Evolutionary conservation across 1,140 invertebrate genomes (phyloP).

Genomic region (Monochamus saltuarius): DNA sequence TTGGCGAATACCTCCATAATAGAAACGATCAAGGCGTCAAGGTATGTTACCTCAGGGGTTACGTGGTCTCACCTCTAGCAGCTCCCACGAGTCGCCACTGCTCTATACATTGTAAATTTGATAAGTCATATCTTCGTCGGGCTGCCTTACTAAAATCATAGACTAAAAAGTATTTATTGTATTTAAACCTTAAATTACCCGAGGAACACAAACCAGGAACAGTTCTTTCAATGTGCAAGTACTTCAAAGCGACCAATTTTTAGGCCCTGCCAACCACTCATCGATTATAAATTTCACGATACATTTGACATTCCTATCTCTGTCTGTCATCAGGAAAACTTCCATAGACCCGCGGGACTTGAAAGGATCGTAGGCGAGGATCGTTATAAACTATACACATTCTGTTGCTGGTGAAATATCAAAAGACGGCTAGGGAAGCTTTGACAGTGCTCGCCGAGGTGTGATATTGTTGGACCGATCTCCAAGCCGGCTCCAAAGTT

Average conservation of each 20-base stretch:
- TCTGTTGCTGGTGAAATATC: slow-evolving; percentile 34
- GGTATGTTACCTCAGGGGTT: too few species aligned
- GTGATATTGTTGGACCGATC: slow-evolving; percentile 41
- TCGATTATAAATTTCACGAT: slow-evolving; percentile 37
- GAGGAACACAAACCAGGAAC: slow-evolving; percentile 6
- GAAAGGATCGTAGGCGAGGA: neutral
- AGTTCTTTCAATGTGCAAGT: slow-evolving; percentile 25
- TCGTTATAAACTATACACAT: slow-evolving; percentile 29
- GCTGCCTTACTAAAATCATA: too few species aligned
- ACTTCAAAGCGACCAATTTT: slow-evolving; percentile 23
- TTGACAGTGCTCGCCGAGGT: slow-evolving; percentile 44
- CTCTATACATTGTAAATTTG: too few species aligned
- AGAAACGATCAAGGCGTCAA: too few species aligned
- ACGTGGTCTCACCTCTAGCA: too few species aligned
- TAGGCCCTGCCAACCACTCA: slow-evolving; percentile 23
- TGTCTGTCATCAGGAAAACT: slow-evolving; percentile 23
- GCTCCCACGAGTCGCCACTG: too few species aligned
- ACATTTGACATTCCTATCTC: slow-evolving; percentile 29
- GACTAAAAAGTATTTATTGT: too few species aligned
- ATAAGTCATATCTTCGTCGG: too few species aligned
- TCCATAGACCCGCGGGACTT: neutral
- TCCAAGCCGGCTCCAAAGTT: slow-evolving; percentile 33
- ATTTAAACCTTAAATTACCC: slow-evolving; percentile 6
- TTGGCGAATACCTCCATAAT: too few species aligned
- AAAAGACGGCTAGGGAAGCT: slow-evolving; percentile 41